Percentiles rank a stretch among this genome's conserved stretches.
Conservation (phyloP, 1,140 invertebrate genomes). For the Lepidurus arcticus region DNA sequence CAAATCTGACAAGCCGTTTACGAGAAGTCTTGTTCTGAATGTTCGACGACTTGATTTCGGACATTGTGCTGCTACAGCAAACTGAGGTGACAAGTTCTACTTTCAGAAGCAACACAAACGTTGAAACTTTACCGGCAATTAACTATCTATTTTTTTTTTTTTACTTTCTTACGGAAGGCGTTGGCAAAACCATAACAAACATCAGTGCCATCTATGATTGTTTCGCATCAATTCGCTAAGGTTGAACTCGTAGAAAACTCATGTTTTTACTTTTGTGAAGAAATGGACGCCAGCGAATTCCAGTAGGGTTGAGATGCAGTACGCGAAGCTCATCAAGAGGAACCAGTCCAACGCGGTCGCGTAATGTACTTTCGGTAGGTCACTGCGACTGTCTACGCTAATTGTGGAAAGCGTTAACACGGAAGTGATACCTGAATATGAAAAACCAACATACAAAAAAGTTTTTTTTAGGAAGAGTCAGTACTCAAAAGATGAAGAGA, state of each 20-base stretch:
- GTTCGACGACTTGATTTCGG: too few relatives aligned
- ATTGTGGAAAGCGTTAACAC: slow-evolving; percentile 84
- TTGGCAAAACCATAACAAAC: too few relatives aligned
- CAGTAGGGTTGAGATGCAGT: slow-evolving; percentile 75
- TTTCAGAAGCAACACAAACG: too few relatives aligned
- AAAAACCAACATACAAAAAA: background rate
- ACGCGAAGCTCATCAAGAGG: slow-evolving; percentile 76
- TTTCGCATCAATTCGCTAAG: too few relatives aligned
- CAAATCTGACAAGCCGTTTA: too few relatives aligned
- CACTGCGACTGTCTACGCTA: slow-evolving; percentile 73
- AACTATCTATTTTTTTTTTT: too few relatives aligned
- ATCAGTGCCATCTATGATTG: too few relatives aligned
- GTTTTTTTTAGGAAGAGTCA: background rate
- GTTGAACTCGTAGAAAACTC: slow-evolving; percentile 60
- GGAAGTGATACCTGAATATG: slow-evolving; percentile 66
- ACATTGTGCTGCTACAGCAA: too few relatives aligned
- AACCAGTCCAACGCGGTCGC: slow-evolving; percentile 81
- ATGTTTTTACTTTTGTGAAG: slow-evolving; percentile 82
- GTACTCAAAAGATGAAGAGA: background rate
- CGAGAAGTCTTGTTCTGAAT: too few relatives aligned
- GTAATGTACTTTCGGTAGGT: slow-evolving; percentile 79
- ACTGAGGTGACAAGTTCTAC: too few relatives aligned
- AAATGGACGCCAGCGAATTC: slow-evolving; percentile 82
- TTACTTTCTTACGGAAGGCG: too few relatives aligned
- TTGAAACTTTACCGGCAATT: too few relatives aligned